These are phyloP conservation scores for Drosophila sordidula DNA, from an alignment of 2,888 invertebrate species.

Conservation along the genomic window DNA sequence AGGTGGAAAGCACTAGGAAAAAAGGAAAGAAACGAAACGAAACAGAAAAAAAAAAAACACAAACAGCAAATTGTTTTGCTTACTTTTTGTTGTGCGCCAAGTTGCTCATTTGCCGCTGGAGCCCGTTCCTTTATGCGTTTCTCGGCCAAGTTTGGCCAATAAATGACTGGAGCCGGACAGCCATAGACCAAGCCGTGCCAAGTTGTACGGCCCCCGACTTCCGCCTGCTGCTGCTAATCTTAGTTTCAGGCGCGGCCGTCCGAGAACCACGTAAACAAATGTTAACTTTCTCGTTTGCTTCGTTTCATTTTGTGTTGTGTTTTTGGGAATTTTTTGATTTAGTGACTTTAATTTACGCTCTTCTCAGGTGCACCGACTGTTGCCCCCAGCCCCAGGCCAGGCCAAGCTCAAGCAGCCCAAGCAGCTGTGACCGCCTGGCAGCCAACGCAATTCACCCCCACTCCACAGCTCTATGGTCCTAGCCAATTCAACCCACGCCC, in stretches of 20 bases:
- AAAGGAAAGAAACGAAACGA: constrained; percentile 8
- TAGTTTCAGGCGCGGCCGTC: constrained; percentile 50
- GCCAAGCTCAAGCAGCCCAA: constrained; percentile 12
- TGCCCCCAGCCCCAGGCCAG: constrained; percentile 39
- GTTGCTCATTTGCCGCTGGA: constrained; percentile 73
- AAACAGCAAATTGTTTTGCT: constrained; percentile 78
- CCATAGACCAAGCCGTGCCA: constrained; percentile 33
- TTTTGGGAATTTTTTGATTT: constrained; percentile 77
- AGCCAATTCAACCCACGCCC: constrained; percentile 9
- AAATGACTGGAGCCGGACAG: constrained; percentile 62
- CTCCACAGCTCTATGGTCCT: background rate
- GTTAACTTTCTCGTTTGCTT: constrained; percentile 74
- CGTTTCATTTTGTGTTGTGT: constrained; percentile 57
- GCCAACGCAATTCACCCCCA: constrained; percentile 19
- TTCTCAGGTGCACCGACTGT: constrained; percentile 81
- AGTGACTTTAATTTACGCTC: constrained; percentile 82
- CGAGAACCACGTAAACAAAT: constrained; percentile 77
- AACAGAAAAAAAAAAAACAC: constrained; percentile 27
- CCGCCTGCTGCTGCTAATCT: constrained; percentile 15
- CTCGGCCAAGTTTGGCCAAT: constrained; percentile 74
- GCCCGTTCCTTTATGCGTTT: constrained; percentile 51
- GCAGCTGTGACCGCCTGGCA: constrained; percentile 59
- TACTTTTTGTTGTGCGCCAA: constrained; percentile 75
- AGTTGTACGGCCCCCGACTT: background rate
- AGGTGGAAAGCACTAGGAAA: constrained; percentile 7